phyloP scores from a whole-genome alignment of 2,113 vertebrate genomes.

The Ranitomeya variabilis region DNA sequence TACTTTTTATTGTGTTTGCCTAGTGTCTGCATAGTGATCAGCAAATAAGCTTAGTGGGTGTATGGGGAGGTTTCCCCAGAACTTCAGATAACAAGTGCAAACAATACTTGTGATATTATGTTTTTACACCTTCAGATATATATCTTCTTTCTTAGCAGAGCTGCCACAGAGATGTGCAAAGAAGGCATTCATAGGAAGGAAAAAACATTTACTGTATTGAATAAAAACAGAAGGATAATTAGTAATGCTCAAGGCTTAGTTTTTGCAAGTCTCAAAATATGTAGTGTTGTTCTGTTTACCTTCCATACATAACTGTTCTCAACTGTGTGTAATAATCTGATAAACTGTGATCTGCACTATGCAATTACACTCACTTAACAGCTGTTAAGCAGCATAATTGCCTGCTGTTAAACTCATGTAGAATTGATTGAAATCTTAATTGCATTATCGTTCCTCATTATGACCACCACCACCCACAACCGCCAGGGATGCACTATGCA shows the following conservation, averaged over 20 bases:
- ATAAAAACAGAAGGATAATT: conserved; percentile 25
- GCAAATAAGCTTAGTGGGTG: not conserved
- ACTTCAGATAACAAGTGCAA: not conserved
- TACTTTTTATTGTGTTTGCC: not conserved
- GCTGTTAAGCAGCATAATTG: conserved; percentile 59
- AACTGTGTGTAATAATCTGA: conserved; percentile 58
- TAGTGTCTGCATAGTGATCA: not conserved
- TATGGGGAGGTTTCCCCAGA: not conserved
- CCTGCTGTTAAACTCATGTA: conserved; percentile 59
- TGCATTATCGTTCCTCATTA: conserved; percentile 58
- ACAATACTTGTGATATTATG: not conserved
- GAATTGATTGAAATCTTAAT: conserved; percentile 59
- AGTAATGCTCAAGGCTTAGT: not conserved
- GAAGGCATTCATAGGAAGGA: conserved; percentile 1
- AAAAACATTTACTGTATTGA: not conserved
- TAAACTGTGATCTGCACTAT: conserved; percentile 58
- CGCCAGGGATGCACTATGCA: conserved; percentile 55
- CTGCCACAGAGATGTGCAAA: not conserved
- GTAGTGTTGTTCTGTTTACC: conserved; percentile 50
- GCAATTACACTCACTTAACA: conserved; percentile 59
- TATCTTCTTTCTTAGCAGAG: not conserved
- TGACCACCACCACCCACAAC: conserved; percentile 55
- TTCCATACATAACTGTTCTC: conserved; percentile 53
- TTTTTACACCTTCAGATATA: not conserved
- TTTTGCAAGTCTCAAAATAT: conserved; percentile 10